Evolutionary conservation across 1,140 invertebrate genomes (phyloP), one percentile per base, ranked within the genome.

Genomic region (Trypoxylus dichotomus): DNA sequence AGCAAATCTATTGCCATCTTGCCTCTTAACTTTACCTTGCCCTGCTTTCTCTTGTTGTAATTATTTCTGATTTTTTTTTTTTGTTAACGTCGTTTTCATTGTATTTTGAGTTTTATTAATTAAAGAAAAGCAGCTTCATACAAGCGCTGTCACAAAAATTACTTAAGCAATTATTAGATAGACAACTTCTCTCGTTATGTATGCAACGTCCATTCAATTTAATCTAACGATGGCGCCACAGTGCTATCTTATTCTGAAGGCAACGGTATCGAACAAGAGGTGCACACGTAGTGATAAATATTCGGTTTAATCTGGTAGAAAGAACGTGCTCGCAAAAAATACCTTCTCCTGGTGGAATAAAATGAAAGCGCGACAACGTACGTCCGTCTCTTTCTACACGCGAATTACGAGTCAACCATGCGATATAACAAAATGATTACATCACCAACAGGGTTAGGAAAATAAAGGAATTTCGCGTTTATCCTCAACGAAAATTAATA

Each of bases 241-340:
- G 24, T 13, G 21, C 60, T 68, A 29, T 27, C 60, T 68, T 24
- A 29, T 68, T 25, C 60, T 68, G 27, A 68, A 29, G 60, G 24
- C 60, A 24, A 24, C 21, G 19, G 24, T 24, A 25, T 24, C 7
- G 27, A 13, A 68, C 21, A 29, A 68, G 11, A 24, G 27, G 27
- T 37, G 27, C 27, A 29, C 24, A 68, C 60, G 60, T 27, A 8
- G 60, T 15, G 60, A 68, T 68, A 68, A 68, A 68, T 68, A 68
- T 68, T 68, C 60, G 60, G 60, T 68, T 68, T 68, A 68, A 68
- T 68, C 60, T 68, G 60, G 60, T 13, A 29, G 60, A 68, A 68
- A 24, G 24, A 68, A 68, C 60, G 27, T 11, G 5, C 60, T 68
- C 60, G 27, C 60, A 68, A 68, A 68, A 68, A 68, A 68, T 68